phyloP scores from a whole-genome alignment of 2,797 vertebrate species.

The Tolypeutes matacus region DNA sequence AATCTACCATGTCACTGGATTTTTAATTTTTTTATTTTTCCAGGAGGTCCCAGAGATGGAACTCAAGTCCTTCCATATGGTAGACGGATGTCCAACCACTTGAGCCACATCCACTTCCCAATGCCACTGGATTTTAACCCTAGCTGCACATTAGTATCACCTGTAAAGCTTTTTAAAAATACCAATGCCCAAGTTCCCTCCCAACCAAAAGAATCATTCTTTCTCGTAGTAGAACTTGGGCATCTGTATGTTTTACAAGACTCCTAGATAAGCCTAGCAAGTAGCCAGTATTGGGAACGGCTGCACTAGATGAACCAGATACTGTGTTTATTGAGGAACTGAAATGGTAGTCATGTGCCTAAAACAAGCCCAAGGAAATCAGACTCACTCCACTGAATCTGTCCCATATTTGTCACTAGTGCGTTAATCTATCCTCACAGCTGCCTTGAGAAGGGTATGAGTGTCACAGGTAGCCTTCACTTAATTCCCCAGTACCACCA shows the following conservation, averaged over 20 bases:
- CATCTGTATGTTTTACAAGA: neutral
- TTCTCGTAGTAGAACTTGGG: neutral
- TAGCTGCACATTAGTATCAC: neutral
- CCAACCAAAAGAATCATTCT: neutral
- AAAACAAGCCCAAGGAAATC: conserved; percentile 1
- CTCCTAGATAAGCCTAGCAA: neutral
- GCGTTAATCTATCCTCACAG: neutral
- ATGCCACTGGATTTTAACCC: neutral
- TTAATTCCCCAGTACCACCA: too few relatives aligned
- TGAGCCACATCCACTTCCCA: too few relatives aligned
- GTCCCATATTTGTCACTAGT: neutral
- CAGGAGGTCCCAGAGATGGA: too few relatives aligned
- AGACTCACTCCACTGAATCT: neutral
- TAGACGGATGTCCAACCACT: too few relatives aligned
- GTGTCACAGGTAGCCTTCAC: neutral
- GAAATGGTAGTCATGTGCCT: neutral
- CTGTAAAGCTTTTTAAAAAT: neutral
- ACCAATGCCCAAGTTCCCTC: neutral
- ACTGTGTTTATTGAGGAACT: neutral
- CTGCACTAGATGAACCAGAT: neutral
- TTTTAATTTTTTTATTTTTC: too few relatives aligned
- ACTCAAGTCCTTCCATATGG: too few relatives aligned
- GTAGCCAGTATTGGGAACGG: neutral
- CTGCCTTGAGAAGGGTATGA: too few relatives aligned
- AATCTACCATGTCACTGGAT: neutral